Evolutionary conservation across 2,113 vertebrate genomes (phyloP).

Genomic region (Eulemur rufifrons): DNA sequence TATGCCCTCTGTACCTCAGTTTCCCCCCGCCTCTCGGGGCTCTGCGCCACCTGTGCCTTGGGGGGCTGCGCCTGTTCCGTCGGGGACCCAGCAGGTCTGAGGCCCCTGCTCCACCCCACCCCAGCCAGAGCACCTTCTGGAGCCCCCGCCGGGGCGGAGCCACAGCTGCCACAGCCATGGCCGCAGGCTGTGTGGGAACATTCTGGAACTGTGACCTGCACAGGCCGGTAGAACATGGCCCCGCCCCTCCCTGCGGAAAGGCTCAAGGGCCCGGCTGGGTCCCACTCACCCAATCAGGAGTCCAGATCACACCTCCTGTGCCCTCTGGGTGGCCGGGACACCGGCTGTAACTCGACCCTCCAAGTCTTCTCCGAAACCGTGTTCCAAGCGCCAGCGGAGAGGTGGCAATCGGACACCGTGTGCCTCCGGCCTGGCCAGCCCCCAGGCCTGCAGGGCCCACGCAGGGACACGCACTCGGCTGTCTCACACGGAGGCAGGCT

Average conservation of each 20-base stretch:
- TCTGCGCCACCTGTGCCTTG: not conserved
- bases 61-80: not conserved
- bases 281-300: not conserved
- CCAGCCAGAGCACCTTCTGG: not conserved
- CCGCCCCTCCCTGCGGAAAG: not conserved
- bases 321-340: not conserved
- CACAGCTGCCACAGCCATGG: not conserved
- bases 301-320: not conserved
- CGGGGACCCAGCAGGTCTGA: not conserved
- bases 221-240: fast-evolving
- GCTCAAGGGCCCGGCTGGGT: not conserved
- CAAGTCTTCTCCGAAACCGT: not conserved
- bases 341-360: not conserved
- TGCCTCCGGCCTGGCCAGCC: not conserved
- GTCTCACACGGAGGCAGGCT: not conserved
- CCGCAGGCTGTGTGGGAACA: not conserved
- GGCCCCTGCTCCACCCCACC: not conserved
- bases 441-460: not conserved
- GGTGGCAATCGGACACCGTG: not conserved
- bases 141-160: not conserved
- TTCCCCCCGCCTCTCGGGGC: not conserved
- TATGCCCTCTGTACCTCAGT: too few relatives aligned
- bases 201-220: not conserved
- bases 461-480: not conserved
- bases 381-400: not conserved